Base-by-base conservation (phyloP, 2,797 vertebrate species). In the Ciconia nigra region DNA sequence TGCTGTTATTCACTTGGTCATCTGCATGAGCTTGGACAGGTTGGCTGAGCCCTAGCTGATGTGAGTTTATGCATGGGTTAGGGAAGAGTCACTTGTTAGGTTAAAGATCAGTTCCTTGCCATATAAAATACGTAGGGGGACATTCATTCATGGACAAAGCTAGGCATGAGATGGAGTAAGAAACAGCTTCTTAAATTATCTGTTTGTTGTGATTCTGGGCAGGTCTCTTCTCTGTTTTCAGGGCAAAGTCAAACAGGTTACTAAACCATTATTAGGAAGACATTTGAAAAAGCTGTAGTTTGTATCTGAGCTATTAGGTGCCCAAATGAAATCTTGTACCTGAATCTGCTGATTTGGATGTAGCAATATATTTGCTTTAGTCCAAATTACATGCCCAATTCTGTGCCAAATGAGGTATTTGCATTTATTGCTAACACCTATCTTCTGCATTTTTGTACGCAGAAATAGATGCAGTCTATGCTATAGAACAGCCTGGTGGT, bases 321-420 rank as follows among this genome's bases (percentile, higher is more conserved):
- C 54, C n/a, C 31, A 44, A 31, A 71, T 59, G 35, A 59, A 66
- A 87, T 57, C 19, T 74, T 16, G 1, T 31, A 46, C 33, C 44
- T 66, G 31, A 71, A 57, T 59, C 15, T 74, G 28, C 41, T 87
- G 24, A 51, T 85, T 76, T 77, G 70, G n/a, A 54, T 69, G 19
- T 59, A 80, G 42, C 26, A 55, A 5, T 42, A 69, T n/a, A 41
- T 54, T 49, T 15, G 4, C 22, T 93, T 65, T 87, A 28, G 14
- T 62, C 28, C 58, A 78, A 79, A 66, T 66, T 10, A 21, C 0
- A 0, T 42, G 5, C 26, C 17, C 6, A 21, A 8, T 71, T 81
- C 33, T 62, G 47, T 87, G 35, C 17, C 35, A 54, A 1, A 28
- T 0, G 0, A 67, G 14, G 39, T 49, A 1, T 81, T 87, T 77